Evolutionary conservation across 2,797 vertebrate species (phyloP), one percentile per base, ranked within the genome.

Genomic region (Sitta carolinensis): DNA sequence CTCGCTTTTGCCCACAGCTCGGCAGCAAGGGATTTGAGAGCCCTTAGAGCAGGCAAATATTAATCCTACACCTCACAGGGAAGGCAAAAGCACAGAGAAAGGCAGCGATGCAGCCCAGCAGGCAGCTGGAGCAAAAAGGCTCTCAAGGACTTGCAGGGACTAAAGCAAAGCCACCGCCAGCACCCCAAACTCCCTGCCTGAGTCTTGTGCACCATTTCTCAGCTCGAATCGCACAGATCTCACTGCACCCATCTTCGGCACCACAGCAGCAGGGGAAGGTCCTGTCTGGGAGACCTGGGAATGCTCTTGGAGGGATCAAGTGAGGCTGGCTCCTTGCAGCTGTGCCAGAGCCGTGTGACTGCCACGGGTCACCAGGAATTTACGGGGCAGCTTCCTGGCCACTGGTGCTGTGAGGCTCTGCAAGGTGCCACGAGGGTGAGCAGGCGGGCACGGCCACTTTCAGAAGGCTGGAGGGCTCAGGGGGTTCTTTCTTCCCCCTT

Each of bases 171-270:
- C 21, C 32, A 76, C 7, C 12, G 5, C 36, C 13, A 58, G 34
- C 55, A 52, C 29, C 32, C 66, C 25, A 32, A 45, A 34, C 48
- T 66, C 40, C 52, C 38, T 69, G 15, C 45, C 50, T 66, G 16
- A 34, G 40, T 26, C 50, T 21, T 19, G 20, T 22, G 2, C 0
- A 9, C 26, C 27, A 25, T 50, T 91, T 63, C 26, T 68, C 19
- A 72, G 51, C 67, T 38, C 18, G 29, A 30, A 45, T 16, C 5
- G 1, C 9, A 3, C 3, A 12, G 16, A 12, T 13, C 13, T 54
- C 36, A 5, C 26, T 16, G 43, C 48, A 40, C 6, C 0, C 0
- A 30, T 57, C 61, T 38, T 48, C 1, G 43, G 25, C 1, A 1
- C 19, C 36, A 30, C 22, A 61, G 57, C n/a, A 64, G 32, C 2